Conservation (phyloP, 2,888 invertebrate species). For the Mystacides longicornis region DNA sequence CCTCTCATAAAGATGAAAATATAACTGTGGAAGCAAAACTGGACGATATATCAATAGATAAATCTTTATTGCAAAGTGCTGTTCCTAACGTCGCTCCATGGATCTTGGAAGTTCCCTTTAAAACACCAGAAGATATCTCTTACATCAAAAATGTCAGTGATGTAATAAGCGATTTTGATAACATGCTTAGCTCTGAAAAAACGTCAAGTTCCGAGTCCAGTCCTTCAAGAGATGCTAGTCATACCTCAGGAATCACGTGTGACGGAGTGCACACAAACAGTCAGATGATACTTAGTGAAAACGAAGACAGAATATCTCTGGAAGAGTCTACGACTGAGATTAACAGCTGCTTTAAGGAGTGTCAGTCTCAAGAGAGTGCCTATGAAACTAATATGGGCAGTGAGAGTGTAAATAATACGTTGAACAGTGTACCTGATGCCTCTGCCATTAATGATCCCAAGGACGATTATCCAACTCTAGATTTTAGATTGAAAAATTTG, state of each 20-base stretch:
- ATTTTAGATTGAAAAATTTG: conserved; percentile 22
- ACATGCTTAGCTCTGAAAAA: conserved; percentile 54
- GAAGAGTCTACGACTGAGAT: conserved; percentile 7
- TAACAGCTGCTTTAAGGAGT: conserved; percentile 10
- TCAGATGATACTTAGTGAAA: conserved; percentile 5
- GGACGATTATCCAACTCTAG: conserved; percentile 22
- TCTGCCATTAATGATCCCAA: conserved; percentile 12
- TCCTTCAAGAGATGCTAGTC: conserved; percentile 39
- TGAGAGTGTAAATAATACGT: conserved; percentile 16
- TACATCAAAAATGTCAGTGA: conserved; percentile 55
- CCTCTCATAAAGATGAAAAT: background rate
- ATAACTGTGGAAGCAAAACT: background rate
- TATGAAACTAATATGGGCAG: conserved; percentile 21
- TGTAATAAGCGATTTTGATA: conserved; percentile 57
- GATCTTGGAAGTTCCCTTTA: conserved; percentile 52
- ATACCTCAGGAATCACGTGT: background rate
- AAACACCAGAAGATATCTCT: conserved; percentile 52
- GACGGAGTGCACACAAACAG: conserved; percentile 2
- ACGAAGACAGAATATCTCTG: conserved; percentile 2
- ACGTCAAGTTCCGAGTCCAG: conserved; percentile 53
- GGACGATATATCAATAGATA: background rate
- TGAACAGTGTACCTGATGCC: conserved; percentile 23
- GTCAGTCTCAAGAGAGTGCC: conserved; percentile 8
- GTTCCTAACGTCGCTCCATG: conserved; percentile 46
- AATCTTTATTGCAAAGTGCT: conserved; percentile 6